These are phyloP conservation scores for Tetramorium simillimum DNA, from an alignment of 1,140 invertebrate species.

Conservation along the genomic window DNA sequence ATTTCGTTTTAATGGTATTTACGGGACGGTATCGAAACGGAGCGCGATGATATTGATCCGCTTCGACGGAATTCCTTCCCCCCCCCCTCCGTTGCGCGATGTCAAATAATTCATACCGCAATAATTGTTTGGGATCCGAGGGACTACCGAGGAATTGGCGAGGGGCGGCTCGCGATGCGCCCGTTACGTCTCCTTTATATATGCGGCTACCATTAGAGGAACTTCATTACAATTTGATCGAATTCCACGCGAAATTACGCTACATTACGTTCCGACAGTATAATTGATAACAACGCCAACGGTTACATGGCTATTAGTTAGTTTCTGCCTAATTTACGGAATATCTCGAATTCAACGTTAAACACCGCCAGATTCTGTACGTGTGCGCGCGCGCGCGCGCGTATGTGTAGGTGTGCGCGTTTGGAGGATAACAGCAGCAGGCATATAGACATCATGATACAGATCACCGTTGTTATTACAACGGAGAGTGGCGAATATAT, in stretches of 20 bases:
- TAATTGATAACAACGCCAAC: slow-evolving; percentile 56
- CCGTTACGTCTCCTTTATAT: slow-evolving; percentile 18
- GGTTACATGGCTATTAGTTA: slow-evolving; percentile 50
- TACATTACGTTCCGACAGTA: slow-evolving; percentile 30
- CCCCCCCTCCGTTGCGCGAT: background rate
- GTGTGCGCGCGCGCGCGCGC: too few relatives aligned
- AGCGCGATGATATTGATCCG: background rate
- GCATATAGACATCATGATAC: slow-evolving; percentile 19
- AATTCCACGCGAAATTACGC: slow-evolving; percentile 48
- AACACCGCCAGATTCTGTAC: slow-evolving; percentile 4
- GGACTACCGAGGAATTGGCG: background rate
- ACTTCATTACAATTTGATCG: slow-evolving; percentile 60
- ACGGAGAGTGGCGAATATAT: slow-evolving; percentile 14
- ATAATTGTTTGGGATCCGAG: slow-evolving; percentile 27
- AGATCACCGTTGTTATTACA: slow-evolving; percentile 1
- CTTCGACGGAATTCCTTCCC: background rate
- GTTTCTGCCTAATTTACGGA: slow-evolving; percentile 52
- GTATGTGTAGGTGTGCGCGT: background rate
- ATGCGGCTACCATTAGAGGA: slow-evolving; percentile 26
- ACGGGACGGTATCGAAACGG: background rate
- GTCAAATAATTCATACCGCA: slow-evolving; percentile 34
- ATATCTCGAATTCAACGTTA: slow-evolving; percentile 48
- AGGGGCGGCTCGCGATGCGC: background rate
- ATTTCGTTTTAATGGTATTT: background rate
- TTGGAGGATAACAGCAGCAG: background rate